Conservation (phyloP, 2,797 vertebrate species). For the Parauchenoglanis punctatus region DNA sequence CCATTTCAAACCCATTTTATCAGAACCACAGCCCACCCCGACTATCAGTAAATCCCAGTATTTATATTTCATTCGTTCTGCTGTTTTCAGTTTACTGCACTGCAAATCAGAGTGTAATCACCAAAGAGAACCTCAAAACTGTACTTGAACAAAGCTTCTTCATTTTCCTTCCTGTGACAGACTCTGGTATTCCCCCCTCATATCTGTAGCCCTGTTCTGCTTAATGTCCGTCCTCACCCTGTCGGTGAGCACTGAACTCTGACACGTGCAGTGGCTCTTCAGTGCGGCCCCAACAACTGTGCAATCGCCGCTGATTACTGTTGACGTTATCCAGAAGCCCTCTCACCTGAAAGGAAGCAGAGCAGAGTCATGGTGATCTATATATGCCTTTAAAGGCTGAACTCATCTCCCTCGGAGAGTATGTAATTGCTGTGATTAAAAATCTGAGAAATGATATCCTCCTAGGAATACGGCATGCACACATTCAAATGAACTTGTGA, state of each 20-base stretch:
- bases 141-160: neutral
- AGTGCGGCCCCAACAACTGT: conserved; percentile 54
- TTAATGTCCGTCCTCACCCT: conserved; percentile 64
- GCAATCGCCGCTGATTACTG: conserved; percentile 73
- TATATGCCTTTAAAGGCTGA: conserved; percentile 37
- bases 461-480: conserved; percentile 35
- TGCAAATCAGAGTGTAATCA: neutral
- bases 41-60: neutral
- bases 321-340: conserved; percentile 67
- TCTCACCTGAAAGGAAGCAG: conserved; percentile 75
- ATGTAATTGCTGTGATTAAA: conserved; percentile 35
- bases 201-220: conserved; percentile 71
- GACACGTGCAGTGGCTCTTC: conserved; percentile 70
- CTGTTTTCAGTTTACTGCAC: neutral
- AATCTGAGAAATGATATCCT: conserved; percentile 40
- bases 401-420: conserved; percentile 47
- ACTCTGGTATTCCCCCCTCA: conserved; percentile 52
- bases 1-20: neutral
- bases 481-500: conserved; percentile 11
- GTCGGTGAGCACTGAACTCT: conserved; percentile 50
- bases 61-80: neutral
- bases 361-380: conserved; percentile 53
- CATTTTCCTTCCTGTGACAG: conserved; percentile 22
- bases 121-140: neutral
- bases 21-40: neutral